Percentiles rank a stretch among this genome's conserved stretches.
These are phyloP conservation scores for Thaumetopoea pityocampa DNA, from an alignment of 1,140 invertebrate genomes.

Conservation along the genomic window DNA sequence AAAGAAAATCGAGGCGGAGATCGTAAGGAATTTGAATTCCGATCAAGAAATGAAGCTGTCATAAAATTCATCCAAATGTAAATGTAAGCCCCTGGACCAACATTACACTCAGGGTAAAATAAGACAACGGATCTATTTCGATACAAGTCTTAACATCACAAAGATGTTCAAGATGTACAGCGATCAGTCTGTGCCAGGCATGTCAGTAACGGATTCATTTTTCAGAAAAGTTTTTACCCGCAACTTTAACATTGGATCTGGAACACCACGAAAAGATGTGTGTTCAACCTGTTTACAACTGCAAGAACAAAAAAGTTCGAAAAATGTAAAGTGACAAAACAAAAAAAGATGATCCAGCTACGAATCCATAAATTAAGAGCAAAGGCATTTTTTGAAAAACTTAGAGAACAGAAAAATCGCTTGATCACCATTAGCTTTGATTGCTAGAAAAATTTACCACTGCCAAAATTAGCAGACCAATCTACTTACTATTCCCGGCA, in stretches of 20 bases:
- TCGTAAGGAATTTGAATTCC: background rate
- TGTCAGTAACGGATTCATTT: background rate
- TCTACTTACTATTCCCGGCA: too few relatives aligned
- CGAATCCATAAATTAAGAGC: background rate
- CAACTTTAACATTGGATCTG: slow-evolving; percentile 3
- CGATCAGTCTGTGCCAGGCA: background rate
- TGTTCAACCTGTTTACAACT: background rate
- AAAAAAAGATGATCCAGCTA: background rate
- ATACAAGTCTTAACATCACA: slow-evolving; percentile 1
- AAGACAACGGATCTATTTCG: slow-evolving; percentile 1
- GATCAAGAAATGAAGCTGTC: slow-evolving; percentile 2
- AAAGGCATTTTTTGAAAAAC: slow-evolving; percentile 3
- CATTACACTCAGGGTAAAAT: slow-evolving; percentile 2
- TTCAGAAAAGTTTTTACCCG: slow-evolving; percentile 1
- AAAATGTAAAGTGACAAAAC: background rate
- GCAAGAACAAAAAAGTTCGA: background rate
- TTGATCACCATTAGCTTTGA: too few relatives aligned
- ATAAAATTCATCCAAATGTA: background rate
- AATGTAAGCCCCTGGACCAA: background rate
- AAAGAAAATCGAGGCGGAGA: slow-evolving; percentile 1
- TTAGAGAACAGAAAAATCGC: too few relatives aligned
- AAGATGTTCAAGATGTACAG: slow-evolving; percentile 2
- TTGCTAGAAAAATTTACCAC: too few relatives aligned
- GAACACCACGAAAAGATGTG: background rate
- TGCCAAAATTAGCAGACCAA: too few relatives aligned